Evolutionary conservation across 2,888 invertebrate genomes (phyloP), one percentile per base, ranked within the genome.

Genomic region (Agrochola circellaris): DNA sequence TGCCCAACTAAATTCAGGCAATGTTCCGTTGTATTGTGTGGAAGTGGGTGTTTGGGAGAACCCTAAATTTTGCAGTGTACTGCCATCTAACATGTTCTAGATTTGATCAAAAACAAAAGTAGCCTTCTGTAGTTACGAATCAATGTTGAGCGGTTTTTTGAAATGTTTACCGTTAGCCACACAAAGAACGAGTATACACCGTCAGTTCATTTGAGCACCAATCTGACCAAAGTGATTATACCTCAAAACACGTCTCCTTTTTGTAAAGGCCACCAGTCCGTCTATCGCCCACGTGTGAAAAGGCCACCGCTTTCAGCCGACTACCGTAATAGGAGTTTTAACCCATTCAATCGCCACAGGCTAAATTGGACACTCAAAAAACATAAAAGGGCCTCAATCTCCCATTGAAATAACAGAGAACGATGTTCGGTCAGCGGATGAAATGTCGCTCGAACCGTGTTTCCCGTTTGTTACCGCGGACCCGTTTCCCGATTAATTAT

Each of bases 401-500:
- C 75, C 85, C 81, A 85, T 86, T 87, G 82, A 86, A 90, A 91
- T 89, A 92, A 89, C 89, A 88, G 84, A 85, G 87, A 82, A 73
- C 88, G 86, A 79, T 89, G 87, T 87, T 88, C 90, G 87, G 87
- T 88, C 87, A 87, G 68, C 77, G 84, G 83, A 81, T 84, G 82
- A 85, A 87, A 85, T 83, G 87, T 87, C 84, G 78, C 82, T 82
- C 84, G 86, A 77, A 83, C 76, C 85, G 84, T 84, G 83, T 86
- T 89, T 86, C 87, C 84, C 86, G 86, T 90, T 91, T 89, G 89
- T 89, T 84, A 81, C 85, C 77, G 67, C 84, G 87, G 81, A 79
- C 84, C 87, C 87, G 87, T 85, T 90, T 90, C 87, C 88, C 89
- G 90, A 91, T 91, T 93, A 93, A 93, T 92, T 91, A 91, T 91